Conservation (phyloP, 2,113 vertebrate genomes). For the Ammodytes marinus region DNA sequence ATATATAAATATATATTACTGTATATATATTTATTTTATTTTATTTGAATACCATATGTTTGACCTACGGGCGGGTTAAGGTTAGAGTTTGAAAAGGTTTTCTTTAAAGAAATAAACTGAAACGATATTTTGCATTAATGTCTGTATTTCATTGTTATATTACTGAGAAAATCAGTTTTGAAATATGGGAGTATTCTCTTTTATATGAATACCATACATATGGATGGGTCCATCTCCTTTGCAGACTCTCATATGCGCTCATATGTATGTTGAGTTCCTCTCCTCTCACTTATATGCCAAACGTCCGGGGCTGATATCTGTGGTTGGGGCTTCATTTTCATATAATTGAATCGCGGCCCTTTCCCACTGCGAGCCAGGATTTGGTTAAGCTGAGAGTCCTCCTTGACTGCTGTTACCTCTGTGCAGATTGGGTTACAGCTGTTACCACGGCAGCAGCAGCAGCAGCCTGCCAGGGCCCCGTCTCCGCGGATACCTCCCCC, state of each 20-base stretch:
- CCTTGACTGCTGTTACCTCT: slow-evolving; percentile 80
- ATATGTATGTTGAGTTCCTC: slow-evolving; percentile 13
- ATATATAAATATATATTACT: background rate
- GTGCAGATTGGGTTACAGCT: slow-evolving; percentile 85
- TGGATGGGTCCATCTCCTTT: slow-evolving; percentile 31
- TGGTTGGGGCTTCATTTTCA: slow-evolving; percentile 84
- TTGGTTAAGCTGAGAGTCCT: slow-evolving; percentile 84
- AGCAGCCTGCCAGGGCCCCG: slow-evolving; percentile 78
- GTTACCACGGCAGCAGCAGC: slow-evolving; percentile 81
- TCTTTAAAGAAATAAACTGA: slow-evolving; percentile 26
- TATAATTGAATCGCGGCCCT: slow-evolving; percentile 84
- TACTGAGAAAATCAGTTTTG: background rate
- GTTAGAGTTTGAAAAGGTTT: slow-evolving; percentile 42
- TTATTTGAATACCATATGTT: slow-evolving; percentile 17
- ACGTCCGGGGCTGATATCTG: slow-evolving; percentile 68
- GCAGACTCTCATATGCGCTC: slow-evolving; percentile 34
- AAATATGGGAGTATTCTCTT: slow-evolving; percentile 12
- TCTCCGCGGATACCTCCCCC: slow-evolving; percentile 83
- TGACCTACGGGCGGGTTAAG: background rate
- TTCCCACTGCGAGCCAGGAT: slow-evolving; percentile 82
- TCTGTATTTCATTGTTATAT: slow-evolving; percentile 49
- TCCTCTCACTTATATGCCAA: slow-evolving; percentile 64
- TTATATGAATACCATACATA: slow-evolving; percentile 18
- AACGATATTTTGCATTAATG: slow-evolving; percentile 42
- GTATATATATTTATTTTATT: background rate